Evolutionary conservation across 1,140 invertebrate species (phyloP).

Genomic region (Ceratina japonica): DNA sequence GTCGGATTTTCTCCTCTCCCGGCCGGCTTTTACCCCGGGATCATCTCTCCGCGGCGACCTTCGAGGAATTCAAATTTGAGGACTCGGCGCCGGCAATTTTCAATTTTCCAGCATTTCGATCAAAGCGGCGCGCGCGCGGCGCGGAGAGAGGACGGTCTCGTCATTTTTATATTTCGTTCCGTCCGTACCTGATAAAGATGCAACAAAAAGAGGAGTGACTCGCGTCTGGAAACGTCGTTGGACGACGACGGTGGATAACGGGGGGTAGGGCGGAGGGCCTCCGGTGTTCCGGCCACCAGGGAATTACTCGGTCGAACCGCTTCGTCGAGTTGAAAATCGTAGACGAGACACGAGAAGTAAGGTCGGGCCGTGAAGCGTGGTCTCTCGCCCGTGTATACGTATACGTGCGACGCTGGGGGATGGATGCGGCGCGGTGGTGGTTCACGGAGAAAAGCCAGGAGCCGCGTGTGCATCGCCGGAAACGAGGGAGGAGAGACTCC

Average conservation of each 20-base stretch:
- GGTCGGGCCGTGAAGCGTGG: constrained; percentile 44
- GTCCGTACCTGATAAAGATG: too few relatives aligned
- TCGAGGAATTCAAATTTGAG: not conserved
- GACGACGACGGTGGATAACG: constrained; percentile 5
- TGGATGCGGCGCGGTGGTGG: not conserved
- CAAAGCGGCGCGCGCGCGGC: too few relatives aligned
- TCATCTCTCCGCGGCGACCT: too few relatives aligned
- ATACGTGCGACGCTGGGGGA: not conserved
- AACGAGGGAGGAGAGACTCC: not conserved
- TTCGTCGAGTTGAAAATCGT: constrained; percentile 58
- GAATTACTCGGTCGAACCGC: constrained; percentile 58
- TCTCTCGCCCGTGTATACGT: constrained; percentile 5
- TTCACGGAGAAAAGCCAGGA: not conserved
- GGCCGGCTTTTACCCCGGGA: too few relatives aligned
- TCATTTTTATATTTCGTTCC: too few relatives aligned
- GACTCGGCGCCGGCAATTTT: too few relatives aligned
- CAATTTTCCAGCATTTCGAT: too few relatives aligned
- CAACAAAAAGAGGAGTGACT: too few relatives aligned
- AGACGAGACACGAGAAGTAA: constrained; percentile 54
- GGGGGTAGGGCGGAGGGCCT: constrained; percentile 16
- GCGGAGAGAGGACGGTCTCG: too few relatives aligned
- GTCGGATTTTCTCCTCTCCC: not conserved
- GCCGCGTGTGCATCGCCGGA: constrained; percentile 4
- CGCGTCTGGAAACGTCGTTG: constrained; percentile 1
- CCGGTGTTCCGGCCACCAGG: constrained; percentile 51